Conservation (phyloP, 1,140 invertebrate genomes). For the Saccostrea glomerata region DNA sequence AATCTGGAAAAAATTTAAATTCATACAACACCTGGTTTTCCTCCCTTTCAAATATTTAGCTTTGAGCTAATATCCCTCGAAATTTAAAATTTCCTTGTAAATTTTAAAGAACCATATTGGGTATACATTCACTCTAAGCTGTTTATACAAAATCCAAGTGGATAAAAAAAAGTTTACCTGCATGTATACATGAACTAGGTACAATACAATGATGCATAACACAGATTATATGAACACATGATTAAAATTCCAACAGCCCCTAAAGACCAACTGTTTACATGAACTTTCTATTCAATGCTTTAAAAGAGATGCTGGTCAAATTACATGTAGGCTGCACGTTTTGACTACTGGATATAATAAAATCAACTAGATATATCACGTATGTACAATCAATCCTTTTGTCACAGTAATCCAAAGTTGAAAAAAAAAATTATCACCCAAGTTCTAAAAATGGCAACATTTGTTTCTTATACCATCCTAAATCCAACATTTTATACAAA, state of each 20-base stretch:
- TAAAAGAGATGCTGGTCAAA: background rate
- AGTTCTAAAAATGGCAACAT: background rate
- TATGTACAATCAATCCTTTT: background rate
- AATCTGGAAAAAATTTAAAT: background rate
- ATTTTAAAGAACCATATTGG: background rate
- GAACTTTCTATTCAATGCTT: background rate
- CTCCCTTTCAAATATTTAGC: background rate
- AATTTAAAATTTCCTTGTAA: background rate
- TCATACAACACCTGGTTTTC: background rate
- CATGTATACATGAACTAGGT: background rate
- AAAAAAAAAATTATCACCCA: background rate
- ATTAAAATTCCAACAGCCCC: constrained; percentile 8
- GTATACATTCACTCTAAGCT: background rate
- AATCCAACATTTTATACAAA: background rate
- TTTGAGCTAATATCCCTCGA: background rate
- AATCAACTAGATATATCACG: background rate
- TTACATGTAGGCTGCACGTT: background rate
- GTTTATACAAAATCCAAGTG: background rate
- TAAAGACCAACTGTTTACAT: background rate
- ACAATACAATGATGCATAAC: constrained; percentile 28
- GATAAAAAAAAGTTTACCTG: background rate
- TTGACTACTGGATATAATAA: too few relatives aligned
- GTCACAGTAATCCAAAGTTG: background rate
- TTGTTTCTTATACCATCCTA: background rate
- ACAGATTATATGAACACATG: constrained; percentile 18